A percentile compares a stretch with the other conserved stretches of the same genome.
phyloP scores from a whole-genome alignment of 2,113 vertebrate genomes.

The Uria lomvia region DNA sequence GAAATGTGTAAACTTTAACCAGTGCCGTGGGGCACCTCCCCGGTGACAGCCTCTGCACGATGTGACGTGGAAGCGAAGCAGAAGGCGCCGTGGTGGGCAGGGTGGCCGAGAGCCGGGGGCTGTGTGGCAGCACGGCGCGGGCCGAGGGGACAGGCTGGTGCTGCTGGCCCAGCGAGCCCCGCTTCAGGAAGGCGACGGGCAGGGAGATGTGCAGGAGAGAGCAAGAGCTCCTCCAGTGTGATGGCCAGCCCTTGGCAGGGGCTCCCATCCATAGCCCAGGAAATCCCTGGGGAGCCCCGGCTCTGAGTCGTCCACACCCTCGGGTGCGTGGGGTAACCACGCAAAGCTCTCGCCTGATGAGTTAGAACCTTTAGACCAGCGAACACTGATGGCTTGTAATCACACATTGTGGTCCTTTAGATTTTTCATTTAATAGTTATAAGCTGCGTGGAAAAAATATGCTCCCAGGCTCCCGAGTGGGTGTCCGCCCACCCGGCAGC shows the following conservation, averaged over 20 bases:
- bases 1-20: background rate
- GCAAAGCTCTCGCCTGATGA: accelerated
- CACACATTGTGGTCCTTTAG: accelerated
- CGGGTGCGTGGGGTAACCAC: background rate
- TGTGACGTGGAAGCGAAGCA: accelerated
- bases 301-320: accelerated
- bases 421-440: background rate
- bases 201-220: background rate
- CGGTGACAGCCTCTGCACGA: accelerated
- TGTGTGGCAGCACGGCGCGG: accelerated
- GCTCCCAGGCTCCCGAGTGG: background rate
- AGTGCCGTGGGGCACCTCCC: accelerated
- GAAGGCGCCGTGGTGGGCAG: accelerated
- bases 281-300: accelerated
- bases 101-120: background rate
- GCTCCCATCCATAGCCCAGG: accelerated
- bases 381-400: accelerated
- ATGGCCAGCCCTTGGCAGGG: accelerated
- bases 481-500: background rate
- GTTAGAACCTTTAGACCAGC: too few relatives aligned
- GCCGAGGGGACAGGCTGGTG: accelerated
- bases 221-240: background rate
- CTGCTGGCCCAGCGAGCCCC: accelerated
- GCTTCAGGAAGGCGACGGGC: accelerated
- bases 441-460: accelerated